Percentiles rank a stretch among this genome's conserved stretches.
Conservation (phyloP, 2,888 invertebrate species). For the Atrina japonica region DNA sequence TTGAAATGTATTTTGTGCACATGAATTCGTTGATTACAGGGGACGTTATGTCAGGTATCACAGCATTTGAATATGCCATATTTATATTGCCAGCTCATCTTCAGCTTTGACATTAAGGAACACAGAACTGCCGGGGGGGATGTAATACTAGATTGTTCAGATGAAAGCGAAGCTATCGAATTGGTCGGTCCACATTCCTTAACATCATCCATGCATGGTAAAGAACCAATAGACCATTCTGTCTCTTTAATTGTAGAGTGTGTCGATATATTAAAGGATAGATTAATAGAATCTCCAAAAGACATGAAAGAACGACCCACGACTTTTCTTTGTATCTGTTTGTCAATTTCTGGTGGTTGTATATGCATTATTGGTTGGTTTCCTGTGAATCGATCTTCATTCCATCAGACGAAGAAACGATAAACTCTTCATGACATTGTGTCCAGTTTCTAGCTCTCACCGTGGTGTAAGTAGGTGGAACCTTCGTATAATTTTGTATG, state of each 20-base stretch:
- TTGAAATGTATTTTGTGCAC: slow-evolving; percentile 53
- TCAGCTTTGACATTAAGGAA: slow-evolving; percentile 48
- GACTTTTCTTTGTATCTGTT: slow-evolving; percentile 8
- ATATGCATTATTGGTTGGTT: slow-evolving; percentile 45
- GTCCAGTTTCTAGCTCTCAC: slow-evolving; percentile 63
- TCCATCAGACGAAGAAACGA: slow-evolving; percentile 66
- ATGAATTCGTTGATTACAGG: slow-evolving; percentile 47
- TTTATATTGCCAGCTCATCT: slow-evolving; percentile 56
- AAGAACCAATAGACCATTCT: slow-evolving; percentile 37
- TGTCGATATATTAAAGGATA: slow-evolving; percentile 47
- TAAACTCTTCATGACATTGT: slow-evolving; percentile 57
- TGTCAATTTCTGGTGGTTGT: slow-evolving; percentile 30
- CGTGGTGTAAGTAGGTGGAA: slow-evolving; percentile 55
- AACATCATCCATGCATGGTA: slow-evolving; percentile 32
- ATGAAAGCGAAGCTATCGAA: slow-evolving; percentile 4
- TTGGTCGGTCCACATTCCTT: slow-evolving; percentile 10
- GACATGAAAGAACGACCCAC: slow-evolving; percentile 47
- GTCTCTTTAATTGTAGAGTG: slow-evolving; percentile 13
- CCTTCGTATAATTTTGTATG: slow-evolving; percentile 57
- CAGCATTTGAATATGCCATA: slow-evolving; percentile 42
- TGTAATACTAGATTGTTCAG: slow-evolving; percentile 35
- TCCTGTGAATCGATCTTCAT: slow-evolving; percentile 54
- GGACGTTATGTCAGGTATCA: slow-evolving; percentile 52
- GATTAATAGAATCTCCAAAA: slow-evolving; percentile 38
- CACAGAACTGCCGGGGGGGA: slow-evolving; percentile 49